Conservation (phyloP, 2,113 vertebrate species). For the Protobothrops mucrosquamatus region DNA sequence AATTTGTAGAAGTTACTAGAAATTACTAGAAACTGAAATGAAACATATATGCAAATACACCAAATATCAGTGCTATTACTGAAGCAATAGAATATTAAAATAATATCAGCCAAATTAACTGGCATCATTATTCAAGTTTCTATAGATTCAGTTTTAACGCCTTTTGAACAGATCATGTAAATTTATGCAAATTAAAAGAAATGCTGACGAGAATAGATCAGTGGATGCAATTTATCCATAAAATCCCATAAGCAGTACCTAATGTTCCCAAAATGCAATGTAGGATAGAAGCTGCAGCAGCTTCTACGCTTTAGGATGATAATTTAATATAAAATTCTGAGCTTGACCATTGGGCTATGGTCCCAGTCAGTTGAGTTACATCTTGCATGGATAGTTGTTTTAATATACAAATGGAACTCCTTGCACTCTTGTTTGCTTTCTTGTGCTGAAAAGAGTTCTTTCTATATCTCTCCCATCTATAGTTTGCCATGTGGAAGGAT, state of each 20-base stretch:
- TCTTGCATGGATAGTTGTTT: background rate
- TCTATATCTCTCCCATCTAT: background rate
- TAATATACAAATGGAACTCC: background rate
- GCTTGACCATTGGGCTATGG: background rate
- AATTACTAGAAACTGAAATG: background rate
- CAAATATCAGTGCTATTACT: background rate
- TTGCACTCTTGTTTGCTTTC: background rate
- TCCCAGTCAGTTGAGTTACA: background rate
- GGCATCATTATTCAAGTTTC: background rate
- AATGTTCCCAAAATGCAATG: slow-evolving; percentile 15
- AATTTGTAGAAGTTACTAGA: background rate
- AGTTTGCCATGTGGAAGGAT: background rate
- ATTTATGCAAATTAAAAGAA: accelerated
- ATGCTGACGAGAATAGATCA: slow-evolving; percentile 3
- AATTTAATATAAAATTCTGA: background rate
- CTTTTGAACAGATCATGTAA: background rate
- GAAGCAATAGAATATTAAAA: background rate
- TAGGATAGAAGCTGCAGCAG: background rate
- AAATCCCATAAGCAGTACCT: slow-evolving; percentile 45
- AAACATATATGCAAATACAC: background rate
- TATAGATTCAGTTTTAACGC: background rate
- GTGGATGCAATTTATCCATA: slow-evolving; percentile 1
- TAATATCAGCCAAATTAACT: background rate
- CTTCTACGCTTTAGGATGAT: slow-evolving; percentile 50
- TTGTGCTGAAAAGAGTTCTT: background rate